These are phyloP conservation scores for Nerophis lumbriciformis DNA, from an alignment of 2,113 vertebrate species.

Conservation along the genomic window DNA sequence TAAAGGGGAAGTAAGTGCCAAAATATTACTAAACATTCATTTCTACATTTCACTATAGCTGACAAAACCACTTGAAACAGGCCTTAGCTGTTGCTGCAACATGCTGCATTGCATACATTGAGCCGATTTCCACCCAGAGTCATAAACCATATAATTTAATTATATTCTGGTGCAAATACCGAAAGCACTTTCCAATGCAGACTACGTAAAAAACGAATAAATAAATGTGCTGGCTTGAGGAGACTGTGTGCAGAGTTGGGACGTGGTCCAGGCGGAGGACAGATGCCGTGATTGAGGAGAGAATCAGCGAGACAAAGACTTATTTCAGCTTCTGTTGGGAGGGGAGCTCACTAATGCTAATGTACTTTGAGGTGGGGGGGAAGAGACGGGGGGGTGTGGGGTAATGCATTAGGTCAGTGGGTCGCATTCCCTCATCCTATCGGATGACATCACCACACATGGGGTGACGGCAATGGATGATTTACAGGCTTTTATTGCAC, in stretches of 20 bases:
- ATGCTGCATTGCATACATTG: neutral
- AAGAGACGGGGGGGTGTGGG: conserved; percentile 19
- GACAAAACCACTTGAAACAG: neutral
- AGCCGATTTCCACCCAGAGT: too few relatives aligned
- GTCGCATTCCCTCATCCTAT: conserved; percentile 68
- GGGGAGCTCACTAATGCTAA: conserved; percentile 49
- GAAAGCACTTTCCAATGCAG: conserved; percentile 27
- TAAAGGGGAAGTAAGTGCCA: neutral
- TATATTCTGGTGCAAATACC: conserved; percentile 18
- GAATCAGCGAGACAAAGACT: conserved; percentile 65
- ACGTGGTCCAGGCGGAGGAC: conserved; percentile 45
- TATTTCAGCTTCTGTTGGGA: conserved; percentile 48
- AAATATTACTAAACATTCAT: neutral
- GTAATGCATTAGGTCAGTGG: conserved; percentile 67
- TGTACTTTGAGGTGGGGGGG: conserved; percentile 47
- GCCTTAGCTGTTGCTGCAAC: neutral
- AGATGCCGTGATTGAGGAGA: conserved; percentile 57
- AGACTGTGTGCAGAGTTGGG: conserved; percentile 31
- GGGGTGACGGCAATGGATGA: conserved; percentile 39
- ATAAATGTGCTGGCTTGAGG: conserved; percentile 10
- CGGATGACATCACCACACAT: conserved; percentile 66
- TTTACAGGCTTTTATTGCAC: conserved; percentile 51
- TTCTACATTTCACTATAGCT: neutral
- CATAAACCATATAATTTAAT: conserved; percentile 14
- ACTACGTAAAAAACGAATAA: conserved; percentile 12